Evolutionary conservation across 2,113 vertebrate species (phyloP), one percentile per base, ranked within the genome.

Genomic region (Toxotes chatareus): DNA sequence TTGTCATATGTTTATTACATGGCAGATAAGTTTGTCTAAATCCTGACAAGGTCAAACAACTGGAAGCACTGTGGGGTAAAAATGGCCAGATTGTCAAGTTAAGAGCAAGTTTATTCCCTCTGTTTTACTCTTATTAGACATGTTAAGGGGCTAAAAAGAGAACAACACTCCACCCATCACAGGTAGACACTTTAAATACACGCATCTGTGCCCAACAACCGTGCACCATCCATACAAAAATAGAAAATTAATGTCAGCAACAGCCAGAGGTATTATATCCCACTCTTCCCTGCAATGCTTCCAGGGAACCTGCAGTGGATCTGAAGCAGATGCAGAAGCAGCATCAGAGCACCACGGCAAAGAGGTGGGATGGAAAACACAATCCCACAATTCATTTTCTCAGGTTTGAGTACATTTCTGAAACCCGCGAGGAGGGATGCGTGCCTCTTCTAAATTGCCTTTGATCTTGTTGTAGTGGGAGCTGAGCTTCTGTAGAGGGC

Each of bases 401-500:
- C 84, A 86, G 83, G 84, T 88, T 86, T 87, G 89, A 91, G 88
- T 51, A 85, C 34, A 88, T 89, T 90, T 86, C 71, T 76, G 84
- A 92, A 79, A 81, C 90, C 90, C 13, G 65, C 55, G 46, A 85
- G 80, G 83, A 88, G 84, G 82, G 82, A 86, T 47, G 82, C 49
- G 14, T 84, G 89, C 73, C 80, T 87, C 84, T 86, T 91, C 86
- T 86, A 82, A 87, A 76, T 69, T 77, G 79, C 51, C 90, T 94
- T 93, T 94, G 93, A 95, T 94, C 91, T 93, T 78, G 91, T 87
- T 93, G 93, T 90, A 94, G 91, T 94, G 92, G 66, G 86, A 88
- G 82, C 86, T 78, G 78, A 76, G 90, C 77, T 83, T 92, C 93
- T 93, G 91, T 91, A 94, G 93, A 94, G 93, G 92, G 93, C 93